A percentile compares a stretch with the other conserved stretches of the same genome.
Evolutionary conservation across 1,140 invertebrate genomes (phyloP).

Genomic region (Sinella curviseta): DNA sequence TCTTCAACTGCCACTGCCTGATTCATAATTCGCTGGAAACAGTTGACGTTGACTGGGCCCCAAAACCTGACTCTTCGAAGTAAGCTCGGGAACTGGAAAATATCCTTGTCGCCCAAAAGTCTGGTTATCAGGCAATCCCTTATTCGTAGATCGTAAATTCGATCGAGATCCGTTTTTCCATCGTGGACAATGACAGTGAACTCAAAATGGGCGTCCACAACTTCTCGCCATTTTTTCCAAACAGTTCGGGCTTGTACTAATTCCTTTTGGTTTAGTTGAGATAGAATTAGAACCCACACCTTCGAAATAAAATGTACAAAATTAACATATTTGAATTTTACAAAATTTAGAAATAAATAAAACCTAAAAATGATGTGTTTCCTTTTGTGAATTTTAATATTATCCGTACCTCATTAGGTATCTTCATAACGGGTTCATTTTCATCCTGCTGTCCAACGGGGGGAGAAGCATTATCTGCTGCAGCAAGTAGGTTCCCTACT

Average conservation of each 20-base stretch:
- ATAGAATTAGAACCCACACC: conserved; percentile 32
- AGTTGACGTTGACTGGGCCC: conserved; percentile 29
- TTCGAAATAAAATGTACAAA: conserved; percentile 52
- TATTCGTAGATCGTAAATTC: conserved; percentile 28
- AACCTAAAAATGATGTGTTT: too few species aligned
- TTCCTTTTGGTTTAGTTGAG: conserved; percentile 32
- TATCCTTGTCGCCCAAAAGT: conserved; percentile 24
- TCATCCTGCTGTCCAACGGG: neutral
- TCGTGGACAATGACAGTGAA: conserved; percentile 36
- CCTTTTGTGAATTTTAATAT: too few species aligned
- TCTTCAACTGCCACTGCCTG: conserved; percentile 22
- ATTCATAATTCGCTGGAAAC: conserved; percentile 29
- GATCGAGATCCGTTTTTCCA: conserved; percentile 29
- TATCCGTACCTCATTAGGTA: neutral
- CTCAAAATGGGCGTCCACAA: conserved; percentile 32
- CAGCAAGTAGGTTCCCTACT: too few species aligned
- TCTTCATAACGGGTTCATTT: neutral
- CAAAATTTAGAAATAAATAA: too few species aligned
- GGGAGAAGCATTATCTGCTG: neutral
- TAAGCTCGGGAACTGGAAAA: conserved; percentile 29
- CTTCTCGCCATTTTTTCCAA: conserved; percentile 24
- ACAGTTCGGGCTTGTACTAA: conserved; percentile 29
- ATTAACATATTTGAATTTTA: neutral
- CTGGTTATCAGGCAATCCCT: conserved; percentile 32
- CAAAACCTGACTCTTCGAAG: conserved; percentile 28